Evolutionary conservation across 2,888 invertebrate species (phyloP), one percentile per base, ranked within the genome.

Genomic region (Spicauda simplicius): DNA sequence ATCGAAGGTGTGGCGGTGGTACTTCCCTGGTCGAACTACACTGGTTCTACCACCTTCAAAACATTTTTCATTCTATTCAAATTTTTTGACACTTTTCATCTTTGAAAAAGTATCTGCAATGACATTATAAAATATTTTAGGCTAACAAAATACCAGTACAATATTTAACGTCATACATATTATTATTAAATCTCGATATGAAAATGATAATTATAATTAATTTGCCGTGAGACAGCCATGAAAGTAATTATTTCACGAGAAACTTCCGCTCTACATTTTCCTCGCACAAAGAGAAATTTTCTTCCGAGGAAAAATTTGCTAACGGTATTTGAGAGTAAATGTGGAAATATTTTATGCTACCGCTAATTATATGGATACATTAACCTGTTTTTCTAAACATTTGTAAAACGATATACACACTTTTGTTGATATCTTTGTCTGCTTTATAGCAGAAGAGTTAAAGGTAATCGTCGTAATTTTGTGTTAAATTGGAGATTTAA

Each of bases 181-280:
- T 14, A 41, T 41, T 41, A 41, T 14, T 41, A 41, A 45, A 14
- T 45, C 45, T 45, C 45, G 19, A 58, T 45, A 37, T 45, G 18
- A 58, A 19, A 58, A 37, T 45, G 45, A 59, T 25, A 41, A 41
- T 41, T 50, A 30, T 50, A 60, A 60, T 50, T 60, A 60, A 60
- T 33, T 20, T 50, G 50, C 18, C 30, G 30, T 33, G 16, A 50
- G 30, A 60, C 59, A 60, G 48, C 48, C 59, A 60, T 61, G 30
- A 58, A 53, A 58, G 52, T 59, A 65, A 65, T 65, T 65, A 59
- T 65, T 52, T 54, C n/a, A 25, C 33, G 25, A 55, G 12, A 37
- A 53, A 16, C 20, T 45, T 52, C 53, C 58, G 25, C 45, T 30
- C 14, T 52, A 59, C 53, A 58, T 59, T 59, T 65, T 65, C 59